phyloP scores from a whole-genome alignment of 2,888 invertebrate species.

The Lasioglossum vierecki region DNA sequence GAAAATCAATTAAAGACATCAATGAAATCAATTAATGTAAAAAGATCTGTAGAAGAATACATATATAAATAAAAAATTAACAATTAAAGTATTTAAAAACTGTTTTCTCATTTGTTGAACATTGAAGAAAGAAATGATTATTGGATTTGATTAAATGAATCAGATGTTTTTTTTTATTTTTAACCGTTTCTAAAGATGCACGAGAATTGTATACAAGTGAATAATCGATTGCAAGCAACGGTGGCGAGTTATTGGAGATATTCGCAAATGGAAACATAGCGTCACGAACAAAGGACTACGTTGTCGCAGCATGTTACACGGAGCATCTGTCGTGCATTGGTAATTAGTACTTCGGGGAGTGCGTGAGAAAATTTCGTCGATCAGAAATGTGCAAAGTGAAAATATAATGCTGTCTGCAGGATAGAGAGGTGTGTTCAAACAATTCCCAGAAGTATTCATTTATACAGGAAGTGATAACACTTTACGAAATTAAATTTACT shows the following conservation, averaged over 20 bases:
- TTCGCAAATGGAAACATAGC: slow-evolving; percentile 39
- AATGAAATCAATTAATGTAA: no score
- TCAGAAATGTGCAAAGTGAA: slow-evolving; percentile 15
- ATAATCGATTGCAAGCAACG: background rate
- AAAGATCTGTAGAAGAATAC: no score
- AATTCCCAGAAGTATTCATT: background rate
- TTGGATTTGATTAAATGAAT: background rate
- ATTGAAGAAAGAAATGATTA: no score
- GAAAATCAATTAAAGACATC: background rate
- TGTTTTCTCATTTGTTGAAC: background rate
- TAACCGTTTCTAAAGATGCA: background rate
- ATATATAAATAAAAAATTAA: background rate
- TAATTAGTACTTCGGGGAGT: slow-evolving; percentile 51
- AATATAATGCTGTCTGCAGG: background rate
- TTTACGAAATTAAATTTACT: background rate
- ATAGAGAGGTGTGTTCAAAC: background rate
- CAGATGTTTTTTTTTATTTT: background rate
- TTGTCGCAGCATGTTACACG: slow-evolving; percentile 37
- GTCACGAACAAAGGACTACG: slow-evolving; percentile 51
- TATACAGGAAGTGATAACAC: background rate
- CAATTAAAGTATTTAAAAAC: no score
- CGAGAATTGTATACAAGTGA: background rate
- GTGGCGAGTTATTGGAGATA: slow-evolving; percentile 7
- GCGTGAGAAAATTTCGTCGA: slow-evolving; percentile 55
- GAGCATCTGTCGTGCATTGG: slow-evolving; percentile 52